Conservation (phyloP, 2,113 vertebrate genomes). For the Zootoca vivipara region DNA sequence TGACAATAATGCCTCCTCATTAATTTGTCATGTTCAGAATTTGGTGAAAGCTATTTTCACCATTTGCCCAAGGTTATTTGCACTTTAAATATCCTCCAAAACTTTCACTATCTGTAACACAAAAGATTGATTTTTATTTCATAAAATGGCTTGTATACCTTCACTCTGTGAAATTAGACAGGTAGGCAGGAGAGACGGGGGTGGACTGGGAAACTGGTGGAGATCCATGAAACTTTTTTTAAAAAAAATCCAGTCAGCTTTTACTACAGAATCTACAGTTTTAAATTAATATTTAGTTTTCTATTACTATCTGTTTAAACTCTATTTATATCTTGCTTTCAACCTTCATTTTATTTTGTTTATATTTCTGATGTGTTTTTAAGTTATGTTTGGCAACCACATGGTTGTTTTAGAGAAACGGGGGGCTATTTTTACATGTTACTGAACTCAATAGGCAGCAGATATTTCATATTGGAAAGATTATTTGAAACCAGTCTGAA, state of each 20-base stretch:
- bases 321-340: background rate
- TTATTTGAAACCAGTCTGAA: slow-evolving; percentile 30
- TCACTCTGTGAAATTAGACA: background rate
- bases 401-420: background rate
- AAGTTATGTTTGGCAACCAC: background rate
- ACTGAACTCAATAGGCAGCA: slow-evolving; percentile 1
- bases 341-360: background rate
- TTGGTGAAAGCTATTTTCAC: slow-evolving; percentile 2
- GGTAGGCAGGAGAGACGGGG: background rate
- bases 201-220: background rate
- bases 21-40: background rate
- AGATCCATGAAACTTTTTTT: background rate
- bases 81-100: background rate
- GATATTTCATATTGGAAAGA: slow-evolving; percentile 49
- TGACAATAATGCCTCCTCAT: slow-evolving; percentile 69
- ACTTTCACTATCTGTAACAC: slow-evolving; percentile 16
- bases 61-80: slow-evolving; percentile 20
- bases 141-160: background rate
- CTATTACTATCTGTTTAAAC: background rate
- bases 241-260: background rate
- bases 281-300: background rate
- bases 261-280: background rate
- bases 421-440: fast-evolving
- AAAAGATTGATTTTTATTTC: background rate
- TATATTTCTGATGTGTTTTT: background rate